These are phyloP conservation scores for Tinea trinotella DNA, from an alignment of 2,888 invertebrate genomes.

Conservation along the genomic window DNA sequence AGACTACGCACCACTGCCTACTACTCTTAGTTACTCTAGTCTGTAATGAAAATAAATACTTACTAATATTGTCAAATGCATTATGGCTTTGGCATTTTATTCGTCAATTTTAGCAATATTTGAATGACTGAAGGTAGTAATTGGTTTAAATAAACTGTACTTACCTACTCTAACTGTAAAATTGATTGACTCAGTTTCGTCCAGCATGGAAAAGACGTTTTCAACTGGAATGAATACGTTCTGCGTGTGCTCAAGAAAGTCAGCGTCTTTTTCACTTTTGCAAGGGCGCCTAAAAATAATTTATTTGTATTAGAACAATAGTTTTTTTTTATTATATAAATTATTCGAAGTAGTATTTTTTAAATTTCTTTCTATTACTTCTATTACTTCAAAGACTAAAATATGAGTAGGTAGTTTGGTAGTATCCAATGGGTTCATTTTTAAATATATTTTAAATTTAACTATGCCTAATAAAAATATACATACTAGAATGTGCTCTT, in stretches of 20 bases:
- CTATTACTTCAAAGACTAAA: too few species aligned
- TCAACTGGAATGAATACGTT: constrained; percentile 70
- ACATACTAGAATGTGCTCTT: too few species aligned
- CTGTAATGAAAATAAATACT: not conserved
- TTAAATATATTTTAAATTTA: too few species aligned
- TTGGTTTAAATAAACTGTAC: constrained; percentile 25
- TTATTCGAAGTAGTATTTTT: constrained; percentile 10
- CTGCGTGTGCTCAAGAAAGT: constrained; percentile 65
- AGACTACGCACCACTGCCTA: too few species aligned
- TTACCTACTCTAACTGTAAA: constrained; percentile 62
- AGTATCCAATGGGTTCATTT: too few species aligned
- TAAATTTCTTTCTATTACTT: constrained; percentile 28
- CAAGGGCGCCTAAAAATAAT: constrained; percentile 55
- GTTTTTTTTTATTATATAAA: too few species aligned
- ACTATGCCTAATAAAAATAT: too few species aligned
- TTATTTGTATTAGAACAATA: not conserved
- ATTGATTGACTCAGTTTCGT: constrained; percentile 52
- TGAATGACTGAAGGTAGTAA: too few species aligned
- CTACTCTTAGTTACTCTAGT: too few species aligned
- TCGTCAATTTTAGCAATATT: not conserved
- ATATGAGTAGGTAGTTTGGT: too few species aligned
- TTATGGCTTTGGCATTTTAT: not conserved
- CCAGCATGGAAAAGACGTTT: constrained; percentile 67
- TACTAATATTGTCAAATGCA: not conserved
- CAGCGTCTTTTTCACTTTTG: constrained; percentile 66